Evolutionary conservation across 2,797 vertebrate species (phyloP).

Genomic region (Myotis vivesi): DNA sequence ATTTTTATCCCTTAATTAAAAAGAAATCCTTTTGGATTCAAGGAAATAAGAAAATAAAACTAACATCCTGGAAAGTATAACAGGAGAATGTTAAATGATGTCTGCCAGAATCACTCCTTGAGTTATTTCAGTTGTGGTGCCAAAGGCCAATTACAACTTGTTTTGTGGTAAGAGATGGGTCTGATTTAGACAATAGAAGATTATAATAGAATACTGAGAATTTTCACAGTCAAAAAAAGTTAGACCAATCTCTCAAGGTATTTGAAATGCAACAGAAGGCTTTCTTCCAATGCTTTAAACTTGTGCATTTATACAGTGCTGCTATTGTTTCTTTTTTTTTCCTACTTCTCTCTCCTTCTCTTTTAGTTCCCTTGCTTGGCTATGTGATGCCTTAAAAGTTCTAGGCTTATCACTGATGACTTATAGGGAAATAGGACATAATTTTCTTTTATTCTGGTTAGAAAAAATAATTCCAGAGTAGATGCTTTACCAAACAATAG

Average conservation of each 20-base stretch:
- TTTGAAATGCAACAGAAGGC: constrained; percentile 26
- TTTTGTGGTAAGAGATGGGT: constrained; percentile 62
- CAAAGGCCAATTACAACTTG: constrained; percentile 73
- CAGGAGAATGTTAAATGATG: constrained; percentile 44
- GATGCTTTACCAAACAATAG: constrained; percentile 33
- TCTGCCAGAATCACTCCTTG: constrained; percentile 52
- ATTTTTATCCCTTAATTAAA: constrained; percentile 52
- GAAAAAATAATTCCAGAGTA: constrained; percentile 17
- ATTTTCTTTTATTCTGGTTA: neutral
- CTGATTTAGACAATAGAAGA: constrained; percentile 68
- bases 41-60: constrained; percentile 51
- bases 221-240: constrained; percentile 48
- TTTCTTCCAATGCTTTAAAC: constrained; percentile 20
- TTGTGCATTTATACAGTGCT: neutral
- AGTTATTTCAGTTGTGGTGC: constrained; percentile 36
- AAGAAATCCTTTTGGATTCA: constrained; percentile 19
- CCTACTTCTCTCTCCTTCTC: neutral
- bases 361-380: neutral
- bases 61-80: constrained; percentile 51
- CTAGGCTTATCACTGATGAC: neutral
- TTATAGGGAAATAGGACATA: neutral
- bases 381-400: constrained; percentile 8
- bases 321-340: neutral
- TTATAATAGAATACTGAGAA: constrained; percentile 59
- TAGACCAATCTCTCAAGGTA: constrained; percentile 37